Evolutionary conservation across 2,888 invertebrate species (phyloP).

Genomic region (Alsophila aescularia): DNA sequence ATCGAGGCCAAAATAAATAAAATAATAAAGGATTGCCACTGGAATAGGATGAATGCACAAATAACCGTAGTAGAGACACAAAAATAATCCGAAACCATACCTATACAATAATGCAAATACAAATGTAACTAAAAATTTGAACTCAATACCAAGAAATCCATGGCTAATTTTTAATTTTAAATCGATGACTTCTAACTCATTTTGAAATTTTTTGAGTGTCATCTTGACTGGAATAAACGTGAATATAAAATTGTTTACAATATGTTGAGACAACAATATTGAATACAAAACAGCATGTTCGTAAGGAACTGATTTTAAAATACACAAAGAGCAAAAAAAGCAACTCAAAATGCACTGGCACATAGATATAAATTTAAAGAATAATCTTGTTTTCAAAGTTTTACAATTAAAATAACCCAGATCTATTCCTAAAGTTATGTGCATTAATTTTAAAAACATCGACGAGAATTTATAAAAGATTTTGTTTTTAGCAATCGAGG

Average conservation of each 20-base stretch:
- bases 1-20: constrained; percentile 1
- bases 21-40: neutral
- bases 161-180: neutral
- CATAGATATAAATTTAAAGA: neutral
- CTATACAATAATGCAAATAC: neutral
- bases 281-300: neutral
- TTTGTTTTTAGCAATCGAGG: too few relatives aligned
- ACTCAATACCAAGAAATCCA: neutral
- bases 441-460: neutral
- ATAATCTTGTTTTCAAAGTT: neutral
- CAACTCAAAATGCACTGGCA: neutral
- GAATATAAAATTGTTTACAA: neutral
- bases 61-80: neutral
- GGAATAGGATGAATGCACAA: constrained; percentile 1
- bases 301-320: neutral
- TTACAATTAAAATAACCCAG: neutral
- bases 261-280: neutral
- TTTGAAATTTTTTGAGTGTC: neutral
- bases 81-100: neutral
- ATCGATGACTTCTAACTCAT: constrained; percentile 7
- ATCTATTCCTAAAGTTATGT: constrained; percentile 2
- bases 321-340: neutral
- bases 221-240: neutral
- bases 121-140: neutral
- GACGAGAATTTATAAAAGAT: too few relatives aligned